These are phyloP conservation scores for Pinctada fucata DNA, from an alignment of 2,888 invertebrate genomes.

Conservation along the genomic window DNA sequence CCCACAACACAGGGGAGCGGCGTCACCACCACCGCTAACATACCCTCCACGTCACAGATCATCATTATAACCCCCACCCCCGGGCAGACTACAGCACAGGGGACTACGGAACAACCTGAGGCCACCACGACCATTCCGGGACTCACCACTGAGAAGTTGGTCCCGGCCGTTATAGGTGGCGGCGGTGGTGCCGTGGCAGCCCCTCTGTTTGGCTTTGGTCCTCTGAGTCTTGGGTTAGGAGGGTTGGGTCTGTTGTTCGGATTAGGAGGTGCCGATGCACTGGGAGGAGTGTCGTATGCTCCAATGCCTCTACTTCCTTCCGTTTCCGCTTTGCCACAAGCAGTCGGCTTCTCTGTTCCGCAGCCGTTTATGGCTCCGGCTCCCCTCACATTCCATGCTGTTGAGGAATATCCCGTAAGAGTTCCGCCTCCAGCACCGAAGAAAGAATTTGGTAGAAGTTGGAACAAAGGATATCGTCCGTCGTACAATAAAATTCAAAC, in stretches of 20 bases:
- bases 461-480: neutral
- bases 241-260: conserved; percentile 8
- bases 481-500: neutral
- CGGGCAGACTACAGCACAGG: neutral
- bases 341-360: neutral
- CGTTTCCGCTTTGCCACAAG: neutral
- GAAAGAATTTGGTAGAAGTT: neutral
- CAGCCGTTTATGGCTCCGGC: neutral
- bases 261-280: neutral
- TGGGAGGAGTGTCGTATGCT: neutral
- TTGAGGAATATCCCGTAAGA: neutral
- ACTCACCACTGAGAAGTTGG: neutral
- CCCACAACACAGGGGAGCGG: neutral
- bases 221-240: conserved; percentile 16
- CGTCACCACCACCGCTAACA: neutral
- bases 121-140: neutral
- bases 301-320: neutral
- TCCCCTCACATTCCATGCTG: neutral
- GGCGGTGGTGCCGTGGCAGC: neutral
- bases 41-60: conserved; percentile 1
- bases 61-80: conserved; percentile 5
- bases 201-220: neutral
- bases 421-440: neutral
- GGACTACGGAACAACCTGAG: conserved; percentile 1
- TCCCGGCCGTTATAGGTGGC: neutral